A percentile compares a stretch with the other conserved stretches of the same genome.
Evolutionary conservation across 2,888 invertebrate genomes (phyloP).

Genomic region (Acrobasis suavella): DNA sequence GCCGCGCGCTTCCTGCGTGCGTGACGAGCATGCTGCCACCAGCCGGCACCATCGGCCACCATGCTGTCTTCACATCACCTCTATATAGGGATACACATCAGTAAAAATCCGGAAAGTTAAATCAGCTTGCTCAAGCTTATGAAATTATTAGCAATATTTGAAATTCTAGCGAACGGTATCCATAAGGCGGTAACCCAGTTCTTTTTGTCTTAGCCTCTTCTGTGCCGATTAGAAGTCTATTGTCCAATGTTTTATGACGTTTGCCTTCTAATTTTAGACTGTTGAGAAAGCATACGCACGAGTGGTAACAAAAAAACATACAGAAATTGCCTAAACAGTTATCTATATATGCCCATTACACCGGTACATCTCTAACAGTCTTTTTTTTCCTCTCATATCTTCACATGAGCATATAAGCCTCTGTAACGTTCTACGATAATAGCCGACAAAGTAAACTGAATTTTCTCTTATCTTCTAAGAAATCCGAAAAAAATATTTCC

Average conservation of each 20-base stretch:
- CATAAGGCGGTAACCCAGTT: slow-evolving; percentile 58
- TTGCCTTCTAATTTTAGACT: neutral
- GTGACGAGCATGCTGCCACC: slow-evolving; percentile 68
- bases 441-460: slow-evolving; percentile 22
- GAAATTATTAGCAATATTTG: neutral
- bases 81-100: neutral
- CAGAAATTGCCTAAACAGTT: slow-evolving; percentile 38
- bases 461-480: slow-evolving; percentile 48
- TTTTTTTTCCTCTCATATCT: slow-evolving; percentile 18
- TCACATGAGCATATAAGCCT: neutral
- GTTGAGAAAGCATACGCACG: neutral
- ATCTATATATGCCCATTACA: neutral
- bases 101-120: neutral
- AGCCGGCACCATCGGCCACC: slow-evolving; percentile 15
- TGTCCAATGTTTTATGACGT: slow-evolving; percentile 1
- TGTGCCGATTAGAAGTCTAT: slow-evolving; percentile 37
- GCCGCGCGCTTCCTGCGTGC: slow-evolving; percentile 75
- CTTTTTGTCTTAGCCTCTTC: slow-evolving; percentile 47
- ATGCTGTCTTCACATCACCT: neutral
- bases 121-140: neutral
- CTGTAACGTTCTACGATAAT: slow-evolving; percentile 12
- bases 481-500: slow-evolving; percentile 52
- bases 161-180: slow-evolving; percentile 46
- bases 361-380: slow-evolving; percentile 1
- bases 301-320: neutral